Base-by-base conservation (phyloP, 2,113 vertebrate genomes). In the Garra rufa region DNA sequence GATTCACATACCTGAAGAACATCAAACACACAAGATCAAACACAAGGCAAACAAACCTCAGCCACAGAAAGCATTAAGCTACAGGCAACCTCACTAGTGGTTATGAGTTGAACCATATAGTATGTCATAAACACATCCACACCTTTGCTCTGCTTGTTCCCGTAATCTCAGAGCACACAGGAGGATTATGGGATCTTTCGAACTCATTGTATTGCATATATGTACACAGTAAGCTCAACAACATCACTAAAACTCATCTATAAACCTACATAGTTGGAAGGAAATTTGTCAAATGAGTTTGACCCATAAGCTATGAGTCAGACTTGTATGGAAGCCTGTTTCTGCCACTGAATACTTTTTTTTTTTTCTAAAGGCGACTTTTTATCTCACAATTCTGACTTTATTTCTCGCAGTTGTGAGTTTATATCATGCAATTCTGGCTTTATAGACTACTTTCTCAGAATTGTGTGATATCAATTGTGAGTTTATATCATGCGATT, bases 1-100 rank as follows among this genome's bases (percentile, higher is more conserved):
- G 88, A 88, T 88, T 88, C 46, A 82, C 80, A 84, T 88, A 76
- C 84, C 86, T 85, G 76, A 82, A 81, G 82, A 86, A 73, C 28
- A 71, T 82, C 44, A 83, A 70, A 82, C 2, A 81, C 14, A 61
- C 26, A 76, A 73, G 24, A 69, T 74, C 52, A 87, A 78, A 77
- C 10, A 6, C 46, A 43, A 24, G 1, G 19, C 46, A 30, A 41
- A 50, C 30, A 59, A 38, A 14, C n/a, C n/a, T 38, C 5, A 57
- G 67, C 44, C 13, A 30, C 59, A 34, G 19, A 67, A 48, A 67
- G 10, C 41, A 46, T 30, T 57, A 13, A n/a, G 30, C 17, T 19
- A 38, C 50, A 75, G 3, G 2, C 48, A 2, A 57, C 52, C 21
- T 55, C 3, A 34, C 34, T 34, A 34, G 17, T 52, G 50, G 17